Evolutionary conservation across 2,888 invertebrate species (phyloP).

Genomic region (Ypsolopha scabrella): DNA sequence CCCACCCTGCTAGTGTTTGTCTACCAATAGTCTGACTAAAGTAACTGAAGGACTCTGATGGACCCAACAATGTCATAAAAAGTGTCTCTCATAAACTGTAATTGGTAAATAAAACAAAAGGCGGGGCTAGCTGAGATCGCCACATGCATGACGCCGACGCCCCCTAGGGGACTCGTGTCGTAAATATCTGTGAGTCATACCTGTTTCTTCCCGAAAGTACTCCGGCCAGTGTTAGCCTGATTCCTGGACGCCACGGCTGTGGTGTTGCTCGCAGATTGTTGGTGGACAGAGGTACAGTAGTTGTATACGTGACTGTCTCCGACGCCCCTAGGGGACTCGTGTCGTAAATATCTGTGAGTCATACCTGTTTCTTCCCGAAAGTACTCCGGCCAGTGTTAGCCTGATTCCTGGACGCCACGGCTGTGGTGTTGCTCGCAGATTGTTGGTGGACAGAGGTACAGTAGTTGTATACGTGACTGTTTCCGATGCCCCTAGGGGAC

Average conservation of each 20-base stretch:
- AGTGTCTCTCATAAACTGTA: too few species aligned
- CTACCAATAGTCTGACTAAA: too few species aligned
- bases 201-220: constrained; percentile 22
- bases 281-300: constrained; percentile 97
- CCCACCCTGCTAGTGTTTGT: too few species aligned
- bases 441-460: constrained; percentile 95
- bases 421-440: constrained; percentile 23
- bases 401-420: constrained; percentile 11
- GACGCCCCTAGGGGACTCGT: too few species aligned
- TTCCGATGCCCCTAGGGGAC: too few species aligned
- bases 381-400: constrained; percentile 30
- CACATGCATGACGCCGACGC: too few species aligned
- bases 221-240: constrained; percentile 18
- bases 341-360: too few species aligned
- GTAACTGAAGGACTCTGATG: too few species aligned
- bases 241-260: constrained; percentile 13
- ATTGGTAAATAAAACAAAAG: too few species aligned
- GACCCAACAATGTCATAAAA: too few species aligned
- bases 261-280: constrained; percentile 57
- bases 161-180: too few species aligned
- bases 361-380: constrained; percentile 21
- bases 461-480: constrained; percentile 96
- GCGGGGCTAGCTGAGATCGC: too few species aligned
- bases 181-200: constrained; percentile 37
- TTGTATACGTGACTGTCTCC: constrained; percentile 97